Conservation (phyloP, 2,888 invertebrate genomes). For the Eristalis tenax region DNA sequence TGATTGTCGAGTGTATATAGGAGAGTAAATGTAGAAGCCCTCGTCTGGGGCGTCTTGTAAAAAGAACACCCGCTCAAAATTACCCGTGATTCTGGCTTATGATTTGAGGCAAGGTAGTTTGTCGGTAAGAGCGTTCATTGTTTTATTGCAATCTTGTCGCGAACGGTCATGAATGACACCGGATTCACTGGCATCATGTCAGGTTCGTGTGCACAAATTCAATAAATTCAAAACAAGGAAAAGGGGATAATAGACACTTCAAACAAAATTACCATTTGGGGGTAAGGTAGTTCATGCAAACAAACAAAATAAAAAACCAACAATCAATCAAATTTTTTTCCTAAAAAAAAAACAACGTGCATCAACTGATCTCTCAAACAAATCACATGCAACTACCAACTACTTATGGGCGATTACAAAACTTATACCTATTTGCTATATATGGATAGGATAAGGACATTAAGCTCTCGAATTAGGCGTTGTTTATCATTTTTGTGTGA, state of each 20-base stretch:
- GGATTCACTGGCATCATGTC: too few relatives aligned
- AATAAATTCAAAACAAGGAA: background rate
- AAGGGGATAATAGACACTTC: background rate
- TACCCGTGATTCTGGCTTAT: too few relatives aligned
- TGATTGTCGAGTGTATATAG: too few relatives aligned
- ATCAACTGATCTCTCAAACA: background rate
- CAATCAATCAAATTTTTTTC: background rate
- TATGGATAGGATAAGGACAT: slow-evolving; percentile 44
- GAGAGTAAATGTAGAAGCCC: too few relatives aligned
- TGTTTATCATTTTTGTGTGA: slow-evolving; percentile 49
- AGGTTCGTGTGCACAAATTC: background rate
- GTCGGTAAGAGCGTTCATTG: too few relatives aligned
- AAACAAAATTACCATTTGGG: background rate
- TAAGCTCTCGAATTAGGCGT: slow-evolving; percentile 49
- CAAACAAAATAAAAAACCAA: background rate
- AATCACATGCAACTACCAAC: slow-evolving; percentile 11
- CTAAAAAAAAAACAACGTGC: background rate
- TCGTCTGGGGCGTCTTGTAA: too few relatives aligned
- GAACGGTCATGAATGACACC: too few relatives aligned
- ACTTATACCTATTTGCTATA: slow-evolving; percentile 61
- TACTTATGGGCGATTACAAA: background rate
- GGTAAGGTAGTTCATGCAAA: background rate
- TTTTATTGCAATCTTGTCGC: too few relatives aligned
- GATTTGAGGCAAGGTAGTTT: too few relatives aligned
- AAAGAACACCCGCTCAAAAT: too few relatives aligned